Base-by-base conservation (phyloP, 2,888 invertebrate genomes). In the Julus scanicus region DNA sequence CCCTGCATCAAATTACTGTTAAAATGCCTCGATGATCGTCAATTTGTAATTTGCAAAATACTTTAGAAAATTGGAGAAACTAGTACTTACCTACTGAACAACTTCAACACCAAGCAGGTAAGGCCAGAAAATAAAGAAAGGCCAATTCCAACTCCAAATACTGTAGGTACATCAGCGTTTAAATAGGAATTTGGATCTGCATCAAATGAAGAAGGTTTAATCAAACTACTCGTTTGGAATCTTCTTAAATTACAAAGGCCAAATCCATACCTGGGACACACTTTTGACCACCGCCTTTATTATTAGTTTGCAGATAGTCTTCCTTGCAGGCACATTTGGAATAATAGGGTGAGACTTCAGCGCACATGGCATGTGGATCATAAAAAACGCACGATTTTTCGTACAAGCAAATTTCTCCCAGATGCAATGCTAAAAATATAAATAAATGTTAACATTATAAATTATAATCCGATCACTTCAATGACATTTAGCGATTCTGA, bases 341-440 rank as follows among this genome's bases (percentile, higher is more conserved):
- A n/a, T 88, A 86, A 63, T 84, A 89, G 44, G 57, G 37, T 48
- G 88, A 57, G 11, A 88, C 88, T 63, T 86, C 44, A 84, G 89
- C 90, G 89, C 97, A 97, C 84, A 95, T 95, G 89, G 97, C 94
- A 93, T 97, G 96, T 90, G 95, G 94, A 92, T 97, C 97, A 92
- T 94, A 94, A 91, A 95, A 96, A 91, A 94, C 94, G 92, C 97
- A 97, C 87, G 96, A 95, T 92, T 96, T 95, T 91, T 95, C 94
- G 93, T 97, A 97, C 93, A 96, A 96, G 92, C 97, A 97, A 92
- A 96, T 96, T 92, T 97, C 97, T 89, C 97, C 97, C 91, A 97
- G 93, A 92, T 95, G 95, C 93, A 96, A 96, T 85, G 97, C 97
- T 97, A 63, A 44, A 87, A 88, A 44, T 17, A 87, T 71, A 71